Base-by-base conservation (phyloP, 2,797 vertebrate genomes). In the Synanceia verrucosa region DNA sequence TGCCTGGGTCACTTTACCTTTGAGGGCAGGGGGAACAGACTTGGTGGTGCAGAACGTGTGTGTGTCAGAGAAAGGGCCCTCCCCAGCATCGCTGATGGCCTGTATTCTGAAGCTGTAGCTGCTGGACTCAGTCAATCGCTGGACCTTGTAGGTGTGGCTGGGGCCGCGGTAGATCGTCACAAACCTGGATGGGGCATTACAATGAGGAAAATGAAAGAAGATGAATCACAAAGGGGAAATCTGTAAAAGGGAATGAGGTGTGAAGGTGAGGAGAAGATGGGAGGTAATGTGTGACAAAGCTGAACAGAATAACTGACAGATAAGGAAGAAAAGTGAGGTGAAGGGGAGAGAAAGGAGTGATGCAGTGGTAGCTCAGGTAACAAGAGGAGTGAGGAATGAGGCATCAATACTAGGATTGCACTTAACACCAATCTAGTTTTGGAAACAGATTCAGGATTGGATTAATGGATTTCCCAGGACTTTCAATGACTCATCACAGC, bases 131-230 rank as follows among this genome's bases (percentile, higher is more conserved):
- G 86, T 96, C 91, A 99, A 89, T 50, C 97, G 94, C 89, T 99
- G 98, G 61, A 99, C 95, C 92, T 98, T 98, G 90, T 98, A 99
- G 1, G 98, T 99, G 89, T 98, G 98, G 88, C 98, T 99, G 67
- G 98, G 96, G 23, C 98, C 98, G 59, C 95, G 93, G 70, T 99
- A 99, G 92, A 99, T 96, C 0, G 96, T 95, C 85, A 97, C 93
- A 83, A 99, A 99, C 94, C 98, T 99, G 80, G 3, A 62, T 26
- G 26, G 28, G 41, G 11, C 19, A 43, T n/a, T n/a, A n/a, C n/a
- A 3, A 23, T 2, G 33, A 43, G 0, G n/a, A 46, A 9, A 11
- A 48, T 19, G 2, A 26, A 52, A 12, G 19, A 26, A 41, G 36
- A 14, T 57, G 36, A 82, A 46, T 63, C 33, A 43, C 21, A 51